Base-by-base conservation (phyloP, 2,888 invertebrate genomes). In the Aphidoletes aphidimyza region DNA sequence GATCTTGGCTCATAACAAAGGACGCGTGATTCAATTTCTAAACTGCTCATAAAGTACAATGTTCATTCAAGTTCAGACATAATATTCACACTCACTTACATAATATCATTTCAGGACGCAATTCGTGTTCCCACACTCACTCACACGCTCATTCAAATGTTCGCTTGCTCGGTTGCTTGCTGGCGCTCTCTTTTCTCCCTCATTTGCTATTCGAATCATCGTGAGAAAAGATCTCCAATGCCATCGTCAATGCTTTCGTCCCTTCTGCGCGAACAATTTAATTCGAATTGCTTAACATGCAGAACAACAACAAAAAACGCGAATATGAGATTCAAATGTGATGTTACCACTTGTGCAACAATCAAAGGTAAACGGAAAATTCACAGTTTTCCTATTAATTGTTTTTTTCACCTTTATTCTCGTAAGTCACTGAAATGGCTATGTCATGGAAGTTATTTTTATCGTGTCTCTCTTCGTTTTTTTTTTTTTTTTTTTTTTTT, bases 1-100 rank as follows among this genome's bases (percentile, higher is more conserved):
- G 34, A 69, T 69, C 30, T 34, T 3, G 1, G 34, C 69, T 1
- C 69, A 69, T 69, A 69, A 69, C 69, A 30, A 69, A 69, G 69
- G 81, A 78, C 85, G 81, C 85, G 85, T 85, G 85, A 85, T 85
- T 85, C 85, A 85, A 85, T 85, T 85, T 84, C 81, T 30, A 49
- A 84, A 85, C 85, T 84, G 84, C 81, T 85, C 85, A 85, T 85
- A 85, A 85, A 85, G 81, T 84, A 45, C 84, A 81, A 78, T 84
- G 78, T 84, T 85, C 47, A 81, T 81, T 81, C 81, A 37, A 81
- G 37, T 81, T 81, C 37, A 37, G 37, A 81, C 81, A 81, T n/a
- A 81, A 81, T 81, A 81, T 81, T 81, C 81, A 81, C 36, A 81
- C 81, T 81, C 81, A 81, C 36, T 81, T n/a, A 9, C 37, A n/a